Evolutionary conservation across 2,888 invertebrate species (phyloP).

Genomic region (Ophraella communa): DNA sequence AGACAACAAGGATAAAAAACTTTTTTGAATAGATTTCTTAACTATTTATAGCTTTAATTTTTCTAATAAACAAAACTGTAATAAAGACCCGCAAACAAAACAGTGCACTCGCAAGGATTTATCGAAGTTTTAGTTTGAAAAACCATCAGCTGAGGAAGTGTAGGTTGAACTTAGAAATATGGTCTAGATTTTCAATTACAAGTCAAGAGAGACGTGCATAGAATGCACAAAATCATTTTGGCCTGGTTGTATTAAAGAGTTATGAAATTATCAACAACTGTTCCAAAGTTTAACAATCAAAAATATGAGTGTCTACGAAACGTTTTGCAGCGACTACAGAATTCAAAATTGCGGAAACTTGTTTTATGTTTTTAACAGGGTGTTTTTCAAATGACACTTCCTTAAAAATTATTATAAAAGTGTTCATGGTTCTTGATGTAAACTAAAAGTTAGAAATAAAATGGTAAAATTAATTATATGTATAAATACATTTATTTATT

Average conservation of each 20-base stretch:
- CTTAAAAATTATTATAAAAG: too few relatives aligned
- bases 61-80: neutral
- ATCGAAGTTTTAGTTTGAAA: neutral
- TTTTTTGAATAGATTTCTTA: too few relatives aligned
- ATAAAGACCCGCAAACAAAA: neutral
- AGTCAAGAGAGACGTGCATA: neutral
- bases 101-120: neutral
- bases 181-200: neutral
- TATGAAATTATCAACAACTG: slow-evolving; percentile 2
- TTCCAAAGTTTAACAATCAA: neutral
- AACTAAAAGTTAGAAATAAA: too few relatives aligned
- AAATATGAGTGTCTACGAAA: neutral
- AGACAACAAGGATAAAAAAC: too few relatives aligned
- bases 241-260: neutral
- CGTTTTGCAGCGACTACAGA: neutral
- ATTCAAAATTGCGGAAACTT: neutral
- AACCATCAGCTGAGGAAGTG: neutral
- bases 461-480: too few relatives aligned
- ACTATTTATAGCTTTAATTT: neutral
- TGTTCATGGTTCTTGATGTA: too few relatives aligned
- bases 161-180: neutral
- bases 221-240: neutral
- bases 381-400: too few relatives aligned
- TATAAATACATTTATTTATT: too few relatives aligned
- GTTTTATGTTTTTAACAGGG: neutral